Percentiles rank a stretch among this genome's conserved stretches.
These are phyloP conservation scores for Apoderus coryli DNA, from an alignment of 2,888 invertebrate genomes.

Conservation along the genomic window DNA sequence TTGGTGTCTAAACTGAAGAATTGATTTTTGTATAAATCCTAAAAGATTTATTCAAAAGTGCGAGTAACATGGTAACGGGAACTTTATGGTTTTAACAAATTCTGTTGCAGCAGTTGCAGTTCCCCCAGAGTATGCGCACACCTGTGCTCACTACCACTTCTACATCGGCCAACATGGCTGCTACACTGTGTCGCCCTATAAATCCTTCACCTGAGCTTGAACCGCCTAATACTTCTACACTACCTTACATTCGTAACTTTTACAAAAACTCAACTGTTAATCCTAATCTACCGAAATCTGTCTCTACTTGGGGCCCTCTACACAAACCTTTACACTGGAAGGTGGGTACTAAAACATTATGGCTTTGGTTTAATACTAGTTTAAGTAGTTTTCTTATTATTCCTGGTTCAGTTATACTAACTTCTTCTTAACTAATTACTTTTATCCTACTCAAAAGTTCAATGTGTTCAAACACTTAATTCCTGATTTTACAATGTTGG, in stretches of 20 bases:
- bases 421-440: too few relatives aligned
- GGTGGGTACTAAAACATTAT: constrained; percentile 33
- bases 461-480: too few relatives aligned
- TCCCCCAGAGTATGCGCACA: constrained; percentile 34
- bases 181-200: constrained; percentile 31
- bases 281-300: constrained; percentile 43
- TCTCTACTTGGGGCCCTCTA: constrained; percentile 47
- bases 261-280: constrained; percentile 31
- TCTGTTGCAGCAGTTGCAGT: constrained; percentile 37
- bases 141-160: constrained; percentile 31
- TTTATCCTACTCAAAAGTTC: too few relatives aligned
- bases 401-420: too few relatives aligned
- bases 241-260: constrained; percentile 35
- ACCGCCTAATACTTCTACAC: constrained; percentile 32
- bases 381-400: too few relatives aligned
- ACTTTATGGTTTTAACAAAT: too few relatives aligned
- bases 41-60: too few relatives aligned
- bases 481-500: too few relatives aligned
- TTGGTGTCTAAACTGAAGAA: too few relatives aligned
- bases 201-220: constrained; percentile 27
- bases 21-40: too few relatives aligned
- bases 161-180: constrained; percentile 33
- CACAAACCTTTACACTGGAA: constrained; percentile 49
- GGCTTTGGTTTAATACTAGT: too few relatives aligned
- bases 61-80: too few relatives aligned